phyloP scores from a whole-genome alignment of 2,113 vertebrate species.

The Microtus montanus region DNA sequence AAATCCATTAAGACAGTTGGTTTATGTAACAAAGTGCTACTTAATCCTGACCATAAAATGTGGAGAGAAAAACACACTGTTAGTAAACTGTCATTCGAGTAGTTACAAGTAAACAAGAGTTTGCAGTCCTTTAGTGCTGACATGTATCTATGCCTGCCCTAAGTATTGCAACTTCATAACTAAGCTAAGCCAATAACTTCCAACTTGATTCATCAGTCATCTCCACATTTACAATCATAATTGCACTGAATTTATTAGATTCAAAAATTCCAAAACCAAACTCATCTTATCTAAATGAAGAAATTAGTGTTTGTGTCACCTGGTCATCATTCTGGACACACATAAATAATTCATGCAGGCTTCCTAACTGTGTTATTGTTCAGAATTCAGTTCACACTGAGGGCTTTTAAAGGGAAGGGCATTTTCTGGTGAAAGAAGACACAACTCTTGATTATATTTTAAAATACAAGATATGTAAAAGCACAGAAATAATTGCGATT shows the following conservation, averaged over 20 bases:
- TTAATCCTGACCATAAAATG: neutral
- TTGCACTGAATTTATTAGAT: neutral
- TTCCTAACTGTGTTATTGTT: neutral
- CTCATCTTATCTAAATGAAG: neutral
- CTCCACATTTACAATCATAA: neutral
- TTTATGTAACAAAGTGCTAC: neutral
- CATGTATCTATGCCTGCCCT: neutral
- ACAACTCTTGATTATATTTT: neutral
- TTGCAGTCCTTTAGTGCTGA: neutral
- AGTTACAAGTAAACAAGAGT: neutral
- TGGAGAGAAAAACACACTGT: conserved; percentile 18
- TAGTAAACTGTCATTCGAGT: neutral
- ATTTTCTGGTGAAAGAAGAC: neutral
- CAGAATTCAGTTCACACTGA: neutral
- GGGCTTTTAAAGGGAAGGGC: neutral
- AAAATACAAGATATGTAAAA: neutral
- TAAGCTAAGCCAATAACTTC: neutral
- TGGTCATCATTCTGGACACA: neutral
- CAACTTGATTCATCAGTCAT: neutral
- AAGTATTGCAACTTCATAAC: neutral
- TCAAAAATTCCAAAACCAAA: conserved; percentile 9
- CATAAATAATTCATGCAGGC: neutral
- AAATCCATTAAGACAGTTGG: neutral
- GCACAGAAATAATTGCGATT: neutral
- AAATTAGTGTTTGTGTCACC: neutral